Evolutionary conservation across 2,113 vertebrate genomes (phyloP), one percentile per base, ranked within the genome.

Genomic region (Periophthalmus modestus): DNA sequence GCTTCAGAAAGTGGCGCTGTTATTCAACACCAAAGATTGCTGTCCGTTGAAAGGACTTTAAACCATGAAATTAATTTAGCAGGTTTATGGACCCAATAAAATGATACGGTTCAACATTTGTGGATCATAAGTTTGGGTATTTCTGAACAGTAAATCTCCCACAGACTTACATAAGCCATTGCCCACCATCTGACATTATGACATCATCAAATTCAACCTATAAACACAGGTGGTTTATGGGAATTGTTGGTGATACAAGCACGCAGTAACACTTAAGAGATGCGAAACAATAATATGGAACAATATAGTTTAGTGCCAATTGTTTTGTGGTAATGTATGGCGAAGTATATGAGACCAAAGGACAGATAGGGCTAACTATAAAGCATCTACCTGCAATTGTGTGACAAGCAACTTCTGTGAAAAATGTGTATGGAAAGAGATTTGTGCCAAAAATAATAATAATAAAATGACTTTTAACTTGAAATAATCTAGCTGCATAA

Each of bases 231-330:
- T 0, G 34, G 48, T 77, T 87, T 79, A 81, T 74, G 67, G 74
- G 74, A 88, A 85, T 61, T 77, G 70, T n/a, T 13, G 78, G 75
- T 48, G 70, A 80, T 74, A 66, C 77, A 68, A 82, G 69, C 62
- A 71, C 2, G 6, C 52, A 78, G 63, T 18, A 71, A 86, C 68
- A 79, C 68, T 73, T 46, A 71, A 43, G 47, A 46, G 71, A 80
- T 61, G 34, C 39, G 46, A 73, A 80, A 68, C 62, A 66, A 79
- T 47, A 58, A 71, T 21, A 69, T 13, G 72, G 70, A 65, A 24
- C 28, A 28, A 28, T 28, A 54, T 2, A 2, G 55, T 71, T 57
- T 24, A 68, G 55, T 43, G 39, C 61, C 13, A 21, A 75, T 34
- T 69, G 48, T 75, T 81, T 78, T 74, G 75, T 72, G 66, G 19